Base-by-base conservation (phyloP, 2,113 vertebrate species). In the Ceyx melanurus region DNA sequence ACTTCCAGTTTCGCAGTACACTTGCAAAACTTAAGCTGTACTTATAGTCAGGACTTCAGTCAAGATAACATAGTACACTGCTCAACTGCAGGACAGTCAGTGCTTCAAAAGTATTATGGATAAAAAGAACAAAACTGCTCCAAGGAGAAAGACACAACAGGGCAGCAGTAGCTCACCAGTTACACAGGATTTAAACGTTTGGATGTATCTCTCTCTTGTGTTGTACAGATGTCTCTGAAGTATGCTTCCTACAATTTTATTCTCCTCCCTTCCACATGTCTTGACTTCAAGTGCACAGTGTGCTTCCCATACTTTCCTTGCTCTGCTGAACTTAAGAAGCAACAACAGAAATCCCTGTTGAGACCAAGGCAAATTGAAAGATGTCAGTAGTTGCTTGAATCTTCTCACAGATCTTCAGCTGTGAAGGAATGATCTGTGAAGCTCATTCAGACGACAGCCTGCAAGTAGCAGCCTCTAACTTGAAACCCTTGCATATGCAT, bases 271-370 rank as follows among this genome's bases (percentile, higher is more conserved):
- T 57, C 70, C 50, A 31, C 57, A 11, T 3, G 37, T 72, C 86
- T 92, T 90, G 81, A 31, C 81, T 89, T 95, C 77, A 92, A 79
- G 90, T 43, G 83, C 88, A 76, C 90, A 93, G 94, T 82, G 58
- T 88, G 92, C 58, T 89, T 70, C 81, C 50, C 66, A 50, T 90
- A 88, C 90, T 87, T 85, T 57, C 54, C 88, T 72, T 79, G 77
- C 86, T 86, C 73, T 19, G 54, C 71, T 76, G 51, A 92, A 54
- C 64, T 89, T 73, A 90, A 90, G 96, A 92, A 92, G 77, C 50
- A 70, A 26, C 62, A 82, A 68, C 73, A 93, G 90, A 94, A 96
- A 94, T 88, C 42, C 92, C 92, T 66, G 81, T 93, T 76, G 92
- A 92, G 92, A 90, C 71, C 70, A 46, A 84, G 58, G 71, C 60